Percentiles rank a stretch among this genome's conserved stretches.
phyloP scores from a whole-genome alignment of 2,888 invertebrate species.

The Lasioglossum oenotherae region DNA sequence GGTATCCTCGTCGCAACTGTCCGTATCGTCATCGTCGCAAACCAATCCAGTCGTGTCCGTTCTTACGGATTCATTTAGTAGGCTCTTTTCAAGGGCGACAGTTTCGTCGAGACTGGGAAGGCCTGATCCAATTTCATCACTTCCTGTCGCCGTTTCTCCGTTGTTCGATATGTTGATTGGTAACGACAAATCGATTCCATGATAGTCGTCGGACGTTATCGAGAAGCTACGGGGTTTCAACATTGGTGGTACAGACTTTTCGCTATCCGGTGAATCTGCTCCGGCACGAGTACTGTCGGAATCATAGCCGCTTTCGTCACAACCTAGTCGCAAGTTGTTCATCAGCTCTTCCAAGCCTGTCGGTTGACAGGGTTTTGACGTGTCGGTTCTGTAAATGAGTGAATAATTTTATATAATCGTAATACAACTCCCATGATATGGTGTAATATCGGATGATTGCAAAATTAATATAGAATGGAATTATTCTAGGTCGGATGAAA shows the following conservation, averaged over 20 bases:
- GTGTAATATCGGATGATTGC: no score
- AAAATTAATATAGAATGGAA: no score
- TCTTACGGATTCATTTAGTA: constrained; percentile 58
- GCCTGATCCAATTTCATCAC: neutral
- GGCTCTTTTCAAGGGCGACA: constrained; percentile 7
- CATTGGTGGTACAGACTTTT: constrained; percentile 67
- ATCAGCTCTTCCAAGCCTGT: constrained; percentile 80
- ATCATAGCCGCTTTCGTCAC: constrained; percentile 87
- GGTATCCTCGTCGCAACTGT: constrained; percentile 75
- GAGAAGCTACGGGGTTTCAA: constrained; percentile 76
- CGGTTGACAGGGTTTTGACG: constrained; percentile 55
- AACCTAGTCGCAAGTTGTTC: constrained; percentile 81
- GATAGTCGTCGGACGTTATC: constrained; percentile 79
- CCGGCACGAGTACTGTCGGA: constrained; percentile 86
- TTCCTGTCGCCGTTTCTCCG: constrained; percentile 1
- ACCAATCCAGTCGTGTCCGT: constrained; percentile 68
- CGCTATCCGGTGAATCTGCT: constrained; percentile 86
- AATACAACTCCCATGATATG: neutral
- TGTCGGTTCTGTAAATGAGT: constrained; percentile 59
- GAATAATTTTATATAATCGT: neutral
- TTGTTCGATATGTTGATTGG: constrained; percentile 28
- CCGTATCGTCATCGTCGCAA: constrained; percentile 74
- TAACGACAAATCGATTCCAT: constrained; percentile 74
- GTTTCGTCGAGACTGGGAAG: constrained; percentile 32
- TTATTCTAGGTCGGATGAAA: no score